Percentiles rank a stretch among this genome's conserved stretches.
Conservation (phyloP, 2,888 invertebrate species). For the Corythucha ciliata region DNA sequence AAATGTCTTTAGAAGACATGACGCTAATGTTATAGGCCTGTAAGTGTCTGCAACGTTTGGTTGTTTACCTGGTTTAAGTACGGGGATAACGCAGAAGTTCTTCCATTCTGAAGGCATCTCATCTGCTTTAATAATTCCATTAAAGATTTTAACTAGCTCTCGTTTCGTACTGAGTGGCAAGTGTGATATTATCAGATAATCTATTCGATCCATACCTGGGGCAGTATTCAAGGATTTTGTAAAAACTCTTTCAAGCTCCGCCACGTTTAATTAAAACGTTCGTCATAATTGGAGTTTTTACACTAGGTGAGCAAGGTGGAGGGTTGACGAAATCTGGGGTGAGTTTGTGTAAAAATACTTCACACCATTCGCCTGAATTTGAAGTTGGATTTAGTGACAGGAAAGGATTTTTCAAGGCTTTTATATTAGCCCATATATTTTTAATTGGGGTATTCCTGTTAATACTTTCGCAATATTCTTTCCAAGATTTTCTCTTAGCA, state of each 20-base stretch:
- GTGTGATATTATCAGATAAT: slow-evolving; percentile 18
- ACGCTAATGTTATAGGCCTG: slow-evolving; percentile 23
- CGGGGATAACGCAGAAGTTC: slow-evolving; percentile 11
- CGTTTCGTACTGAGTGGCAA: too few species aligned
- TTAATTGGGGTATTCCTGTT: too few species aligned
- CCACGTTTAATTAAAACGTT: slow-evolving; percentile 1
- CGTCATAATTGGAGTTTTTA: background rate
- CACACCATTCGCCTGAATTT: background rate
- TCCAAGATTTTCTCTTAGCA: too few species aligned
- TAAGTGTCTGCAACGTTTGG: slow-evolving; percentile 21
- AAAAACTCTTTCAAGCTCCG: slow-evolving; percentile 9
- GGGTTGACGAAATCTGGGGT: background rate
- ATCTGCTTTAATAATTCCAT: too few species aligned
- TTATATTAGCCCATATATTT: too few species aligned
- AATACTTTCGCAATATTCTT: too few species aligned
- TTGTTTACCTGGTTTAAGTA: slow-evolving; percentile 20
- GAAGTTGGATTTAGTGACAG: background rate
- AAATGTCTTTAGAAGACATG: slow-evolving; percentile 23
- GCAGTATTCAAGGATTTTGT: slow-evolving; percentile 1
- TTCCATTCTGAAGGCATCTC: slow-evolving; percentile 16
- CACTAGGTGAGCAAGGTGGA: background rate
- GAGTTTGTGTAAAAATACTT: background rate
- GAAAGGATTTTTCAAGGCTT: too few species aligned
- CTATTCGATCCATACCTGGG: slow-evolving; percentile 21
- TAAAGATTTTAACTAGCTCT: too few species aligned